Conservation (phyloP, 2,888 invertebrate genomes). For the Agonopterix subpropinquella region DNA sequence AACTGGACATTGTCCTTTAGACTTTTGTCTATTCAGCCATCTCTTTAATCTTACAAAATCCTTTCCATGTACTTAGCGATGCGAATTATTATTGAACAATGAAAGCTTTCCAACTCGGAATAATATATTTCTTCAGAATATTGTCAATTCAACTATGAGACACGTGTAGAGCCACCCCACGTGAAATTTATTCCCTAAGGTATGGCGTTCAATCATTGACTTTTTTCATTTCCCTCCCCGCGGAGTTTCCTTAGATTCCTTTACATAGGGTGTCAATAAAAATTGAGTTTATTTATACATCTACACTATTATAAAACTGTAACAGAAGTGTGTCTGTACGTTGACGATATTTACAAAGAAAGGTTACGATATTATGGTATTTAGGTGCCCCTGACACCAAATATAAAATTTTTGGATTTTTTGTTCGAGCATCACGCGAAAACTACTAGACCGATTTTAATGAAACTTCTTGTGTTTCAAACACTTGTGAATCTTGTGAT, state of each 20-base stretch:
- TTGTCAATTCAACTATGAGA: constrained; percentile 55
- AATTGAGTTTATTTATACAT: neutral
- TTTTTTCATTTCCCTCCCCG: constrained; percentile 41
- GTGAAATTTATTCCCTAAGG: constrained; percentile 69
- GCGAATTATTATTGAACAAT: constrained; percentile 1
- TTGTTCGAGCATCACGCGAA: too few relatives aligned
- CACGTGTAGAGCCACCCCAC: constrained; percentile 42
- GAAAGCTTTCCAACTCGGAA: constrained; percentile 3
- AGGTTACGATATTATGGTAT: too few relatives aligned
- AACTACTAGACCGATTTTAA: too few relatives aligned
- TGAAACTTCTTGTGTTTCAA: too few relatives aligned
- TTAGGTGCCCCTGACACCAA: too few relatives aligned
- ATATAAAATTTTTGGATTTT: too few relatives aligned
- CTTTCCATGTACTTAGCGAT: neutral
- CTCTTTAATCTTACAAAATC: constrained; percentile 14
- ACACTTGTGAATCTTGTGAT: too few relatives aligned
- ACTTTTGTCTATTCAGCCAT: constrained; percentile 14
- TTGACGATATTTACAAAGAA: neutral
- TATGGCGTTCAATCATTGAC: constrained; percentile 70
- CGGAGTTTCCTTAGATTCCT: constrained; percentile 24
- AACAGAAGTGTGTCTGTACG: too few relatives aligned
- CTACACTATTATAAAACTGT: too few relatives aligned
- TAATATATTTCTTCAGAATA: constrained; percentile 36
- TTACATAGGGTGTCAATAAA: neutral
- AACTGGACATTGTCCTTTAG: constrained; percentile 13